Conservation (phyloP, 2,888 invertebrate species). For the Amphiduros pacificus region DNA sequence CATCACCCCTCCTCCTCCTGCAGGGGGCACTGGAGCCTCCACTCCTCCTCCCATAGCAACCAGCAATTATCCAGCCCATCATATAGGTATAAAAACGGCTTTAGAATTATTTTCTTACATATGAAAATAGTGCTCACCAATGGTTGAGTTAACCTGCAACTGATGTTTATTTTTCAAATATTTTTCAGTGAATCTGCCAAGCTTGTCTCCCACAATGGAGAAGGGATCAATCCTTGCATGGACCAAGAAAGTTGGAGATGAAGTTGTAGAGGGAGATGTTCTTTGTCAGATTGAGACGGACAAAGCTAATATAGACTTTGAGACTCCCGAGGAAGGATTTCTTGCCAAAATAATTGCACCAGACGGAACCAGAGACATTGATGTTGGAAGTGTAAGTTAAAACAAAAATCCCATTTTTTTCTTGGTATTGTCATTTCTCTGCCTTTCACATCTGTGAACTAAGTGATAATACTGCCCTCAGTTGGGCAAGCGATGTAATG, state of each 20-base stretch:
- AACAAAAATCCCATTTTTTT: not conserved
- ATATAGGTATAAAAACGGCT: slow-evolving; percentile 15
- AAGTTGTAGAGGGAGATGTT: slow-evolving; percentile 91
- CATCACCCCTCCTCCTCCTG: slow-evolving; percentile 4
- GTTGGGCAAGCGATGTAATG: too few relatives aligned
- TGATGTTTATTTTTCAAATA: not conserved
- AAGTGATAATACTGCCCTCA: too few relatives aligned
- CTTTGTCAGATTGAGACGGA: slow-evolving; percentile 98
- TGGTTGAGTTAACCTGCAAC: not conserved
- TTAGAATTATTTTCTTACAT: not conserved
- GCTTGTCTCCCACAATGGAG: slow-evolving; percentile 95
- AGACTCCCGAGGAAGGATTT: slow-evolving; percentile 97
- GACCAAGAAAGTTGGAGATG: slow-evolving; percentile 74
- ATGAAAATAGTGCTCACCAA: not conserved
- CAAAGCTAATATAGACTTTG: slow-evolving; percentile 99
- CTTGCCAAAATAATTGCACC: slow-evolving; percentile 87
- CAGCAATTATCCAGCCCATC: slow-evolving; percentile 24
- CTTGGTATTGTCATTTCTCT: too few relatives aligned
- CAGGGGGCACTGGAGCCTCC: slow-evolving; percentile 3
- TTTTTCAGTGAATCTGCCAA: slow-evolving; percentile 69
- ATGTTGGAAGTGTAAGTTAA: slow-evolving; percentile 74
- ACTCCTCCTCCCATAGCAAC: slow-evolving; percentile 9
- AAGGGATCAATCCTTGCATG: slow-evolving; percentile 89
- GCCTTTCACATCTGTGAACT: too few relatives aligned
- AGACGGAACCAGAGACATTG: slow-evolving; percentile 86